Evolutionary conservation across 2,113 vertebrate genomes (phyloP).

Genomic region (Monopterus albus): DNA sequence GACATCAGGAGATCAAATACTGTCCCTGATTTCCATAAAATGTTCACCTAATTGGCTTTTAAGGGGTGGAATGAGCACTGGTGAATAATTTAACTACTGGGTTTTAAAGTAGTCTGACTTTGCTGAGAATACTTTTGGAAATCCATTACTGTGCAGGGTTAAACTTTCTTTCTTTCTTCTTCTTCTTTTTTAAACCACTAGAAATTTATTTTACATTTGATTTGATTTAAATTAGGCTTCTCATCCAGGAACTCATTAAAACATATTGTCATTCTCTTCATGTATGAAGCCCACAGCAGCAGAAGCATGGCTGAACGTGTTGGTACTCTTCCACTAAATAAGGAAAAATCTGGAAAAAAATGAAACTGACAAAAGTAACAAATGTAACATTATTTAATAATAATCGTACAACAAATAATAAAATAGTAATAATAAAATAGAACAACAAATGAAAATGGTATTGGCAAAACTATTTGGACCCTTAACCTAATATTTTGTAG

Average conservation of each 20-base stretch:
- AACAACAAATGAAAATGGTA: too few species aligned
- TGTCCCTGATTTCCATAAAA: conserved; percentile 66
- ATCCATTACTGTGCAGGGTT: conserved; percentile 47
- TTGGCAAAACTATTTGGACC: too few species aligned
- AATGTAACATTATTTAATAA: too few species aligned
- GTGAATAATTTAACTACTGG: conserved; percentile 64
- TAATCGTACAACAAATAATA: too few species aligned
- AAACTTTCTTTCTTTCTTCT: too few species aligned
- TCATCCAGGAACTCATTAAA: conserved; percentile 30
- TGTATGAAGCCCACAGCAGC: conserved; percentile 20
- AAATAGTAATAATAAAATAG: too few species aligned
- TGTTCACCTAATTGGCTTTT: conserved; percentile 69
- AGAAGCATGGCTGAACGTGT: too few species aligned
- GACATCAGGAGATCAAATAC: conserved; percentile 67
- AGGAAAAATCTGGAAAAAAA: too few species aligned
- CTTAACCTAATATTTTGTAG: too few species aligned
- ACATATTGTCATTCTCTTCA: conserved; percentile 14
- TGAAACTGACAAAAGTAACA: too few species aligned
- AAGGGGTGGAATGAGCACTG: conserved; percentile 38
- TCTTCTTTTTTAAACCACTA: conserved; percentile 34
- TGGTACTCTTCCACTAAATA: too few species aligned
- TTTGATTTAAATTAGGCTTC: conserved; percentile 42
- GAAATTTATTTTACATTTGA: conserved; percentile 57
- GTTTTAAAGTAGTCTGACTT: conserved; percentile 57
- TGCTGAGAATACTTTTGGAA: conserved; percentile 44